These are phyloP conservation scores for Xylota segnis DNA, from an alignment of 2,888 invertebrate genomes.

Conservation along the genomic window DNA sequence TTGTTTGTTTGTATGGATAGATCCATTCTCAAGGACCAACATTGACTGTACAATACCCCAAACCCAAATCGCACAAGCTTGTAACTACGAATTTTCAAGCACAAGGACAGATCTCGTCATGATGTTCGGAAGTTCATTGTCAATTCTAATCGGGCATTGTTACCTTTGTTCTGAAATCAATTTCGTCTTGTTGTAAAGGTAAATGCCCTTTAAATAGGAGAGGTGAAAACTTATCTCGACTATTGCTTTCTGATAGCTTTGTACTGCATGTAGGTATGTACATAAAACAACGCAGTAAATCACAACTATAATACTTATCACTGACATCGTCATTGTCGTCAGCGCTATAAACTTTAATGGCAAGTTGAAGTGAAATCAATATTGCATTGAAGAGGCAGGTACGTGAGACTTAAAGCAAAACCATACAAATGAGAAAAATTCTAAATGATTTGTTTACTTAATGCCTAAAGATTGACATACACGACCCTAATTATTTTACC, in stretches of 20 bases:
- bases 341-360: neutral
- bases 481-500: neutral
- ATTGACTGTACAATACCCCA: neutral
- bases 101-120: neutral
- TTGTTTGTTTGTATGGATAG: neutral
- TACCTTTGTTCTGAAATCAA: slow-evolving; percentile 7
- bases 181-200: slow-evolving; percentile 19
- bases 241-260: slow-evolving; percentile 13
- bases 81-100: neutral
- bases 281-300: slow-evolving; percentile 18
- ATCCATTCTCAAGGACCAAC: neutral
- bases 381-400: neutral
- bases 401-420: neutral
- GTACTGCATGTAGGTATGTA: neutral
- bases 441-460: too few relatives aligned
- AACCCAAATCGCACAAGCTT: neutral
- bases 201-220: slow-evolving; percentile 33
- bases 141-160: slow-evolving; percentile 6
- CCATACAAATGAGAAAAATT: too few relatives aligned
- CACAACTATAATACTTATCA: slow-evolving; percentile 17
- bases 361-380: neutral
- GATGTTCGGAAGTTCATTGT: neutral
- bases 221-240: slow-evolving; percentile 38
- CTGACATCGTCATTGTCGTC: neutral
- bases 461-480: neutral